Evolutionary conservation across 2,797 vertebrate species (phyloP), one percentile per base, ranked within the genome.

Genomic region (Anniella stebbinsi): DNA sequence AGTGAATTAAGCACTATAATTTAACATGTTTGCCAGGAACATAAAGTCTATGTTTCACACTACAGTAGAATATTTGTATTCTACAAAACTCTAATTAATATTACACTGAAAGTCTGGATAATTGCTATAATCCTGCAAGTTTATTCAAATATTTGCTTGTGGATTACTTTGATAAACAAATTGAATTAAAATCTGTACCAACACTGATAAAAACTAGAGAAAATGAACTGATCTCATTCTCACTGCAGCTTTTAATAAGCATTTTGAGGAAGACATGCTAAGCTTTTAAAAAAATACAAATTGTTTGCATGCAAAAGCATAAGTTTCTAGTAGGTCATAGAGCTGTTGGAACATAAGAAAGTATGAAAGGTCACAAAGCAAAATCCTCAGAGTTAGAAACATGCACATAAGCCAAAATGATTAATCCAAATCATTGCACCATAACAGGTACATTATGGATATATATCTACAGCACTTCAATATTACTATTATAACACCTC

Each of bases 101-200:
- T 33, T 87, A 87, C 91, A 1, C 10, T 90, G 84, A 2, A 91
- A 78, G 25, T 67, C 48, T 76, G 72, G 54, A 66, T 88, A 63
- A 4, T 6, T 72, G 76, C 45, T 66, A 86, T 83, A 90, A 93
- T 45, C 45, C 45, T 45, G 45, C 80, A 15, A 0, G 1, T 76
- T 92, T 80, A 69, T 84, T 84, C 28, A 90, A 93, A 80, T 38
- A n/a, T 81, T 88, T 88, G 77, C 48, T 81, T 84, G 85, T 73
- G 28, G 28, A 89, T 92, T 92, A 38, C 4, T 76, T 91, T 72
- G 48, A 87, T 41, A 18, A 88, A 86, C 87, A 87, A 80, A 75
- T 13, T 36, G 90, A n/a, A 84, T 88, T 80, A 63, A 81, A 0
- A 85, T 87, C 90, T 92, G 45, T 83, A 41, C 23, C 57, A 90